These are phyloP conservation scores for Eolophus roseicapilla DNA, from an alignment of 2,113 vertebrate genomes.

Conservation along the genomic window DNA sequence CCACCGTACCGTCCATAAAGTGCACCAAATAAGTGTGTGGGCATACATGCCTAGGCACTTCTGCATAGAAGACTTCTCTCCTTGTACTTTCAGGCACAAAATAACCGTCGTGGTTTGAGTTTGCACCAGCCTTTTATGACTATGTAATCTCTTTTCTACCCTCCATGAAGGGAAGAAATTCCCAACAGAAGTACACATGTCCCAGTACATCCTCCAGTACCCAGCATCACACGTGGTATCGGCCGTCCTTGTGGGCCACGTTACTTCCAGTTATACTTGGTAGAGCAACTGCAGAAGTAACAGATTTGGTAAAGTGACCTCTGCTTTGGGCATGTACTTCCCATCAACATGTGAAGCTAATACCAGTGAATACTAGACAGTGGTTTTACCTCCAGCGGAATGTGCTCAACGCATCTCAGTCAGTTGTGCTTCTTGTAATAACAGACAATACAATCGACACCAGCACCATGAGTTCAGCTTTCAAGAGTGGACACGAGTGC, in stretches of 20 bases:
- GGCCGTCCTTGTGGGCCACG: not conserved
- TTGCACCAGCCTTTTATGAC: not conserved
- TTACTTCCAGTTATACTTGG: not conserved
- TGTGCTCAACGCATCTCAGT: not conserved
- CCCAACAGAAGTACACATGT: not conserved
- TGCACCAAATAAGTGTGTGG: accelerated
- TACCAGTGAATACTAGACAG: not conserved
- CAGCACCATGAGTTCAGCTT: not conserved
- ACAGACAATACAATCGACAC: not conserved
- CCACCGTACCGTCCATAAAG: not conserved
- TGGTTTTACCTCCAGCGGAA: not conserved
- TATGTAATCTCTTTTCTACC: not conserved
- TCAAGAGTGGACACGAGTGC: not conserved
- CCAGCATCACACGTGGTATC: not conserved
- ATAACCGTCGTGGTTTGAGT: not conserved
- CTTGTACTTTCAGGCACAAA: not conserved
- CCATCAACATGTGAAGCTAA: not conserved
- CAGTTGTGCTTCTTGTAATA: not conserved
- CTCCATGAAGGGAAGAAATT: not conserved
- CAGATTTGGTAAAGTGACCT: not conserved
- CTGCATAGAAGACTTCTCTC: not conserved
- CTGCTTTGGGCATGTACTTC: not conserved
- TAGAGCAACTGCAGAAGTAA: not conserved
- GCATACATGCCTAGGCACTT: accelerated
- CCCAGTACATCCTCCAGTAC: not conserved